Evolutionary conservation across 1,140 invertebrate genomes (phyloP).

Genomic region (Microplitis mediator): DNA sequence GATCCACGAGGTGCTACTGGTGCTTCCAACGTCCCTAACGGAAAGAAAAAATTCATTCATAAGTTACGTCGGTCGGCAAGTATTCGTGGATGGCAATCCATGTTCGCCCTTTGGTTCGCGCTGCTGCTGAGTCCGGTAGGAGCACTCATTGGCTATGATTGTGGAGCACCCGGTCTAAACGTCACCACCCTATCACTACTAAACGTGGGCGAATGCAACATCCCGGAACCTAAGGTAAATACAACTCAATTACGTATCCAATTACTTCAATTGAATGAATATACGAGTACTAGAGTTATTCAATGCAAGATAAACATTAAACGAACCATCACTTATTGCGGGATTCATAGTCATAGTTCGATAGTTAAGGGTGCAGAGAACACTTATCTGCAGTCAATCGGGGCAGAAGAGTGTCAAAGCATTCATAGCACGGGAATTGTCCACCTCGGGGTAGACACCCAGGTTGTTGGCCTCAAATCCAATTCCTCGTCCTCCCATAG

Average conservation of each 20-base stretch:
- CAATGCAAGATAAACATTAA: conserved; percentile 36
- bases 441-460: too few species aligned
- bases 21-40: too few species aligned
- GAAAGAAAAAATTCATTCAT: too few species aligned
- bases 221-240: background rate
- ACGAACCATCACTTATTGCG: conserved; percentile 32
- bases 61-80: too few species aligned
- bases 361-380: conserved; percentile 6
- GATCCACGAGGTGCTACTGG: too few species aligned
- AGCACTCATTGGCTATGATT: conserved; percentile 26
- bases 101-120: background rate
- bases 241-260: conserved; percentile 3
- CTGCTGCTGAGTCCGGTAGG: background rate
- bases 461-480: too few species aligned
- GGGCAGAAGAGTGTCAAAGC: too few species aligned
- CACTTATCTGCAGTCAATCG: too few species aligned
- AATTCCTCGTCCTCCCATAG: too few species aligned
- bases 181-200: conserved; percentile 20
- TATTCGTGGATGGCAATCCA: too few species aligned
- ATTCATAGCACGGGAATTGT: too few species aligned
- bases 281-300: background rate
- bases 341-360: conserved; percentile 33
- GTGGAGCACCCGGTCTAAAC: conserved; percentile 5
- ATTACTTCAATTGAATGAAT: conserved; percentile 32
- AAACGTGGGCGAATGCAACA: conserved; percentile 26